Base-by-base conservation (phyloP, 2,888 invertebrate genomes). In the Mesoligia furuncula region DNA sequence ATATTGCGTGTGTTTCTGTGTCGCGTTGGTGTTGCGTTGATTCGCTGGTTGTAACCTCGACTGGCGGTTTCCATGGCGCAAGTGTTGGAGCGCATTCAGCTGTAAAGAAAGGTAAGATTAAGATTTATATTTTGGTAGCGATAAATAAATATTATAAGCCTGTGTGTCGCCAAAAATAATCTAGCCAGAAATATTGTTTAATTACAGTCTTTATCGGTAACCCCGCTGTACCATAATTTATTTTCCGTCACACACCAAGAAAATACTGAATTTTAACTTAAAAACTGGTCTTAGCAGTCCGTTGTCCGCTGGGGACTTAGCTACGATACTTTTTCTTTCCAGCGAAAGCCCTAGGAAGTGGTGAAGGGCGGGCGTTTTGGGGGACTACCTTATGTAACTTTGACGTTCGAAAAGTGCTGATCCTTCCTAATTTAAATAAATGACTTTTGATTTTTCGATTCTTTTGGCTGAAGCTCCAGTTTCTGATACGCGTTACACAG, bases 31-130 rank as follows among this genome's bases (percentile, higher is more conserved):
- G 80, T 27, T 83, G 68, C 75, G 93, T 67, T 3, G 92, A 79
- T 88, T 94, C 94, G 70, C 92, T 95, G 45, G 94, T 94, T n/a
- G 95, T 95, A 0, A 91, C 92, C 85, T 95, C 95, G 64, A 85
- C 91, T 51, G 84, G 87, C 6, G 95, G 94, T 54, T 91, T 93
- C 96, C 96, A 96, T 0, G 96, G 95, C 0, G 96, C 94, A 0
- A 96, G 90, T 0, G 96, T 95, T 61, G 96, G 95, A 0, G 96
- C 96, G 75, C 97, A 97, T 93, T 97, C 96, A 54, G 93, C 97
- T 97, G 95, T 57, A 85, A 91, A 90, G 86, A 86, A 79, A 54
- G 0, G 0, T 27, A 11, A 45, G 36, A 36, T 36, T 36, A 36
- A 68, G 24, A 71, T 59, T 54, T 54, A 57, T 75, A 36, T 62